Evolutionary conservation across 2,797 vertebrate genomes (phyloP), one percentile per base, ranked within the genome.

Genomic region (Chromobotia macracanthus): DNA sequence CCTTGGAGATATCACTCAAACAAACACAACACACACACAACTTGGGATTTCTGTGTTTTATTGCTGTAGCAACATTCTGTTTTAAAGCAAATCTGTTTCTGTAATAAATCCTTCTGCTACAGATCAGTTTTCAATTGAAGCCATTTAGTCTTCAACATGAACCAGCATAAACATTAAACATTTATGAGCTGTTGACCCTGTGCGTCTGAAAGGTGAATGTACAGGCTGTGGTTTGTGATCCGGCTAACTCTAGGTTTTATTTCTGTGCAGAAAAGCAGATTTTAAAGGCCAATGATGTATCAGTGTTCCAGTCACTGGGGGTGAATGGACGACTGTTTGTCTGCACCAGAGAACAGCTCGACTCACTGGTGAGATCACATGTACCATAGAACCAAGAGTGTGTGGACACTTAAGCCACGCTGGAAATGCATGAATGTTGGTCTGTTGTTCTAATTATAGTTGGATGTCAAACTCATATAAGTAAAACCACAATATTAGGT

Each of bases 251-350:
- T 48, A 11, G 1, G 21, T 28, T 50, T 83, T 60, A 53, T 71
- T 81, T 74, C 21, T 89, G 12, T 90, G 83, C 95, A 99, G 97
- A 99, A 87, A 99, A 97, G 91, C 93, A 92, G 81, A 93, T 99
- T 80, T 89, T 98, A 86, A 99, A 96, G 87, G 95, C 95, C 61
- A 97, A 95, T 55, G 97, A 99, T 15, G 92, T 98, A 77, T 98
- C 97, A 0, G 96, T 96, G 87, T 99, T 99, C 93, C 98, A 96
- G 44, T 93, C 95, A n/a, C 91, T 97, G 87, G 95, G 91, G 84
- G 94, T 97, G 87, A 99, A 98, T 1, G 97, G 96, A 28, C 92
- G 96, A 56, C 92, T 99, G 83, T 98, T 99, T 86, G 95, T 95
- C 68, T 97, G 96, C 87, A 92, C 94, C 0, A 90, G 97, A 82